phyloP scores from a whole-genome alignment of 2,113 vertebrate species.

The Carassius gibelio region DNA sequence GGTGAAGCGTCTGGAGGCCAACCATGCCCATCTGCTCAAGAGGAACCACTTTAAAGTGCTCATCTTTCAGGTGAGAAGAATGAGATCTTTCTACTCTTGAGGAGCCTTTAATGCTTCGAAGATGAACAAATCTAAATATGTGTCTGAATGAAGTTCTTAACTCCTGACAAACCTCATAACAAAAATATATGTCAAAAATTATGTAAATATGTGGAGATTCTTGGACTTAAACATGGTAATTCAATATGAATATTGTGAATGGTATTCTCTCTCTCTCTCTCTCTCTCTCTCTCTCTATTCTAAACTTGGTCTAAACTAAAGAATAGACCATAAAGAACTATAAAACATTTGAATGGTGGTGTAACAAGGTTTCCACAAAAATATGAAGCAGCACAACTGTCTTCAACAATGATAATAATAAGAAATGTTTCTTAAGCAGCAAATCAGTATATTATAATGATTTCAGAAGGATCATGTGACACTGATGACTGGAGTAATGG shows the following conservation, averaged over 20 bases:
- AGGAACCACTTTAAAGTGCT: slow-evolving; percentile 96
- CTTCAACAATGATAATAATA: not conserved
- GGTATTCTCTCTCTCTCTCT: no score
- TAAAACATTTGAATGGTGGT: not conserved
- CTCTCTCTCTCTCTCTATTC: no score
- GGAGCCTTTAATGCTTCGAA: not conserved
- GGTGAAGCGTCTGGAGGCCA: slow-evolving; percentile 89
- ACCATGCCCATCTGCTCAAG: slow-evolving; percentile 90
- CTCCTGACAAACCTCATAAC: not conserved
- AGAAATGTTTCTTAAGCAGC: not conserved
- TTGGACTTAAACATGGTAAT: not conserved
- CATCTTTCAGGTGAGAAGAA: slow-evolving; percentile 91
- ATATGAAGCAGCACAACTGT: not conserved
- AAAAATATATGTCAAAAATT: not conserved
- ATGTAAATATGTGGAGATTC: not conserved
- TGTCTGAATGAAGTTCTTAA: not conserved
- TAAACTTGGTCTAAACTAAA: not conserved
- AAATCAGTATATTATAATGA: not conserved
- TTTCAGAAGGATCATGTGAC: not conserved
- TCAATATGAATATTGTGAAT: no score
- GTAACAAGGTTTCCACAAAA: not conserved
- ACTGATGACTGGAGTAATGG: not conserved
- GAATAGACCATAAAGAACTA: not conserved
- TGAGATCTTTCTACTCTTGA: slow-evolving; percentile 4
- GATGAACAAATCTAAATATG: not conserved